phyloP scores from a whole-genome alignment of 2,113 vertebrate genomes.

The Orientallactaga bullata region DNA sequence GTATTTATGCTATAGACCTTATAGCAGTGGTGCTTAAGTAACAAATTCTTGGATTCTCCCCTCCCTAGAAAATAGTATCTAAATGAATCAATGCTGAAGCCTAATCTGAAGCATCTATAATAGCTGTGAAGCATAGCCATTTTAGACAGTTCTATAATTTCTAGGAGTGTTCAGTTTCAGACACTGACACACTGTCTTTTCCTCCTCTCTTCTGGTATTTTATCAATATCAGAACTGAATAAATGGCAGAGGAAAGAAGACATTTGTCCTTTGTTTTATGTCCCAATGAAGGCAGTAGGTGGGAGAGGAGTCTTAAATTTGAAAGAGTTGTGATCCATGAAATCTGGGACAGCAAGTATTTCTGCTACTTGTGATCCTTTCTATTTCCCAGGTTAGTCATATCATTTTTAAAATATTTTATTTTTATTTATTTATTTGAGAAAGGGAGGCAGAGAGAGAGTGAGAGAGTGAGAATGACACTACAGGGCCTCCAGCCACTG shows the following conservation, averaged over 20 bases:
- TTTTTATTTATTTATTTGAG: too few relatives aligned
- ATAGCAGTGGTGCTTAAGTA: not conserved
- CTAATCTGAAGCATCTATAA: not conserved
- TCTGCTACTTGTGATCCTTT: not conserved
- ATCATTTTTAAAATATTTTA: too few relatives aligned
- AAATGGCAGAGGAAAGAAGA: not conserved
- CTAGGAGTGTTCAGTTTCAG: not conserved
- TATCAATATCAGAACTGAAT: not conserved
- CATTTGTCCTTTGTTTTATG: not conserved
- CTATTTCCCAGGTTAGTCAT: slow-evolving; percentile 56
- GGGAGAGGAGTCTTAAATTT: not conserved
- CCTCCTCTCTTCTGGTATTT: not conserved
- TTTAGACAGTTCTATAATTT: not conserved
- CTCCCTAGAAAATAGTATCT: not conserved
- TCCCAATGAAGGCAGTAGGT: not conserved
- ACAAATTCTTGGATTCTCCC: not conserved
- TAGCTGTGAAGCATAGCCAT: not conserved
- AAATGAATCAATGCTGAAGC: not conserved
- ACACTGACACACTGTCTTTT: not conserved
- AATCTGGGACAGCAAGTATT: not conserved
- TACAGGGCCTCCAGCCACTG: too few relatives aligned
- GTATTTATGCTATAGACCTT: not conserved
- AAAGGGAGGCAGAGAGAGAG: too few relatives aligned
- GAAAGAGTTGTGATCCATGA: not conserved
- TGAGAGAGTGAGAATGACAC: too few relatives aligned